phyloP scores from a whole-genome alignment of 1,140 invertebrate species.

The Drosophila rufa region DNA sequence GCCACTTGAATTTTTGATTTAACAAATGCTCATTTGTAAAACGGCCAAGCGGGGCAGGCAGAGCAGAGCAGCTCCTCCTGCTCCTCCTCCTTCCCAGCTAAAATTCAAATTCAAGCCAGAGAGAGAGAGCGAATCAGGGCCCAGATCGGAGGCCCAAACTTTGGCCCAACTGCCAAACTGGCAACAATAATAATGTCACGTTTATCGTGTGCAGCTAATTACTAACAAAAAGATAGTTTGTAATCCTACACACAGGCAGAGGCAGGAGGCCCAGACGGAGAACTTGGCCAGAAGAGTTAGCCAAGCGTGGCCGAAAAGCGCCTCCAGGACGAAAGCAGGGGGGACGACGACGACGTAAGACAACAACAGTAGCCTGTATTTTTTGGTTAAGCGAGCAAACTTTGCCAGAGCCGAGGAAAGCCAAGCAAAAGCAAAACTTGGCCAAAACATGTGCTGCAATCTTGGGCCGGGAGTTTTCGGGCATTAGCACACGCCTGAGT shows the following conservation, averaged over 20 bases:
- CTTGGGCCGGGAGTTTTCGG: constrained; percentile 67
- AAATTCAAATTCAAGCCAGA: constrained; percentile 62
- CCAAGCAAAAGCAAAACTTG: constrained; percentile 49
- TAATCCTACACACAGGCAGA: constrained; percentile 66
- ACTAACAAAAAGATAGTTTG: constrained; percentile 84
- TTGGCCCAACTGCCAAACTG: constrained; percentile 65
- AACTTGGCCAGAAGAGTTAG: constrained; percentile 42
- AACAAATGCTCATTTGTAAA: constrained; percentile 83
- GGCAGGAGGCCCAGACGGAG: constrained; percentile 2
- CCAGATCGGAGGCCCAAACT: constrained; percentile 44
- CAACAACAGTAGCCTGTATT: constrained; percentile 51
- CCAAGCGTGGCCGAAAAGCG: constrained; percentile 75
- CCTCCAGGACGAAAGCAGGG: constrained; percentile 55
- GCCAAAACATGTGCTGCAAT: constrained; percentile 78
- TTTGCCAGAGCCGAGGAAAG: constrained; percentile 25
- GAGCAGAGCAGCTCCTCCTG: constrained; percentile 13
- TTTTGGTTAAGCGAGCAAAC: constrained; percentile 37
- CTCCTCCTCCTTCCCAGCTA: constrained; percentile 1
- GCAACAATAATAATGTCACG: constrained; percentile 83
- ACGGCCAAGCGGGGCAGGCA: constrained; percentile 29
- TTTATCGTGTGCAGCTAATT: constrained; percentile 84
- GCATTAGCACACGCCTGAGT: constrained; percentile 79
- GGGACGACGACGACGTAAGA: not conserved
- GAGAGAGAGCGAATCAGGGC: not conserved
- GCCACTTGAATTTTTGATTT: constrained; percentile 83